Evolutionary conservation across 1,140 invertebrate species (phyloP).

Genomic region (Halictus rubicundus): DNA sequence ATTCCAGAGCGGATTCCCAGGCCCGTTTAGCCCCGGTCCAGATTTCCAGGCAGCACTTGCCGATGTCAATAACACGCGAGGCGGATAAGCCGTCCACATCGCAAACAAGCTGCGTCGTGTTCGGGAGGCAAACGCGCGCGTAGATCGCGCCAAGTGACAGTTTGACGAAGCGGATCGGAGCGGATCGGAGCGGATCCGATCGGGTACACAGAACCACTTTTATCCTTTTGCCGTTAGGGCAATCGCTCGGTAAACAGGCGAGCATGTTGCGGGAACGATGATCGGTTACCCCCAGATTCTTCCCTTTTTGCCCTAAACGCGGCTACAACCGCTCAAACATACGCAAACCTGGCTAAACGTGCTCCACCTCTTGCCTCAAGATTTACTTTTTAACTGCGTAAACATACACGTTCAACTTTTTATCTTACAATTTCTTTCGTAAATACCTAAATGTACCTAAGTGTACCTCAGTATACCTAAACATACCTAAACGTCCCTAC

Average conservation of each 20-base stretch:
- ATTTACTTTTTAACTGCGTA: too few species aligned
- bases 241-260: not conserved
- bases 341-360: too few species aligned
- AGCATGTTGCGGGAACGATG: not conserved
- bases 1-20: not conserved
- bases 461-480: too few species aligned
- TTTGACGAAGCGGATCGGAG: constrained; percentile 48
- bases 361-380: too few species aligned
- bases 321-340: too few species aligned
- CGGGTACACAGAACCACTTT: constrained; percentile 43
- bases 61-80: constrained; percentile 54
- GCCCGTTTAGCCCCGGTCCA: constrained; percentile 1
- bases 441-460: too few species aligned
- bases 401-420: too few species aligned
- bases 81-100: constrained; percentile 57
- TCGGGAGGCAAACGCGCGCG: not conserved
- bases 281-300: not conserved
- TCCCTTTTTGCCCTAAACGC: too few species aligned
- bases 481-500: too few species aligned
- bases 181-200: constrained; percentile 38
- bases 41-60: constrained; percentile 44
- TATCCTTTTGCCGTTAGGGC: constrained; percentile 17
- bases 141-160: constrained; percentile 37
- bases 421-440: too few species aligned
- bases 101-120: constrained; percentile 39